phyloP scores from a whole-genome alignment of 2,888 invertebrate species.

The Fragum fragum region DNA sequence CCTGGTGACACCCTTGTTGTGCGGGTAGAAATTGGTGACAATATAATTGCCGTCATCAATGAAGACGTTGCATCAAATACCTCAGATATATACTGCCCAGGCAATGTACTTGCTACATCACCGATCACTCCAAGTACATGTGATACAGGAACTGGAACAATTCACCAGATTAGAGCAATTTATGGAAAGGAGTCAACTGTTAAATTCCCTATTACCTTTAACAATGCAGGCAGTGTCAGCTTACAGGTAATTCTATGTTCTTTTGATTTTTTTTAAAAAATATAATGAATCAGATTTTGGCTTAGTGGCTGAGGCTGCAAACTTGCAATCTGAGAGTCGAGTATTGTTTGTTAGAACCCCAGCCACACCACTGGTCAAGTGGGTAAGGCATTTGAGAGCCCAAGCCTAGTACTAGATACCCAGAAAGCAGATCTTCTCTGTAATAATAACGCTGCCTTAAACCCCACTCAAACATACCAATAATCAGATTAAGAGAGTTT shows the following conservation, averaged over 20 bases:
- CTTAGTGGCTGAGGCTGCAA: too few species aligned
- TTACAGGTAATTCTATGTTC: not conserved
- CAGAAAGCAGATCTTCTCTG: too few species aligned
- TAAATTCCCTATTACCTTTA: slow-evolving; percentile 8
- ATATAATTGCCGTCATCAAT: not conserved
- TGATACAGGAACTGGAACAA: not conserved
- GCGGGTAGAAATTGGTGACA: not conserved
- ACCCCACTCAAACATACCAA: too few species aligned
- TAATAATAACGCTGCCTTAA: too few species aligned
- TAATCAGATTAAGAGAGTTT: too few species aligned
- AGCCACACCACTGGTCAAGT: too few species aligned
- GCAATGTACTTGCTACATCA: not conserved
- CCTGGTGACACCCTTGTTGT: slow-evolving; percentile 11
- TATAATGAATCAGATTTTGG: too few species aligned
- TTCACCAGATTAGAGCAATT: slow-evolving; percentile 14
- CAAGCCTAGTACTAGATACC: too few species aligned
- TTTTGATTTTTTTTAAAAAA: too few species aligned
- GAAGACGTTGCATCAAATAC: not conserved
- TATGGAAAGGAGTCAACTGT: not conserved
- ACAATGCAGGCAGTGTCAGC: not conserved
- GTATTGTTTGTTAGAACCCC: not conserved
- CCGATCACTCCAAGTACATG: not conserved
- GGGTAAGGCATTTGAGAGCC: too few species aligned
- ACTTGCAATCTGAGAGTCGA: too few species aligned
- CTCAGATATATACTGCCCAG: not conserved